Evolutionary conservation across 2,113 vertebrate genomes (phyloP), one percentile per base, ranked within the genome.

Genomic region (Lucifuga dentata): DNA sequence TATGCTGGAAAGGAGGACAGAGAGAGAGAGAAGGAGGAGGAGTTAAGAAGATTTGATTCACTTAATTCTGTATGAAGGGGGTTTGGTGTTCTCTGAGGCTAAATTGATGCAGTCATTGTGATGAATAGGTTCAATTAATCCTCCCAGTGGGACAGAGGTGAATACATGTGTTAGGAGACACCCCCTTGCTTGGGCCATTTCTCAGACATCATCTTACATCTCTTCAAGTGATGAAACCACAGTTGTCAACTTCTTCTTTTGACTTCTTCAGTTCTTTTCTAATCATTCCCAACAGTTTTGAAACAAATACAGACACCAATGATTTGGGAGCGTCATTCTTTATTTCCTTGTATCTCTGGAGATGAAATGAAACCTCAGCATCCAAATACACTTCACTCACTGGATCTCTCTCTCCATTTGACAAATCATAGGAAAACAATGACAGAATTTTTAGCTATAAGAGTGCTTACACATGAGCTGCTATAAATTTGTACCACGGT

Each of bases 91-190:
- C 71, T 84, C 52, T 73, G 72, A 73, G 62, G 72, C 57, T 87
- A 82, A 91, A 86, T 76, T 67, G 76, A 84, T 85, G 73, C 62
- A 76, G 77, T 86, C 78, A 81, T 21, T 33, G 55, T 87, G 87
- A 89, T 84, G 55, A 89, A 90, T 89, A 63, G 65, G 48, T 59
- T 76, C 78, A 68, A 84, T 89, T 88, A 84, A 70, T 73, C 13
- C 35, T 52, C 43, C 19, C 48, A 68, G 24, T 50, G 69, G 53
- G 50, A 65, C 76, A 68, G 46, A 20, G 39, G 52, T 70, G 74
- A 65, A 65, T 73, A 82, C 74, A 73, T 65, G 73, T 70, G 55
- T 72, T 38, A 45, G 59, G 64, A 66, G 56, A 74, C 38, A 61
- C 53, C 69, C 68, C 48, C 55, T 46, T 44, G 66, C 3, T 78